Conservation (phyloP, 2,113 vertebrate genomes). For the Romanogobio albipinnatus region DNA sequence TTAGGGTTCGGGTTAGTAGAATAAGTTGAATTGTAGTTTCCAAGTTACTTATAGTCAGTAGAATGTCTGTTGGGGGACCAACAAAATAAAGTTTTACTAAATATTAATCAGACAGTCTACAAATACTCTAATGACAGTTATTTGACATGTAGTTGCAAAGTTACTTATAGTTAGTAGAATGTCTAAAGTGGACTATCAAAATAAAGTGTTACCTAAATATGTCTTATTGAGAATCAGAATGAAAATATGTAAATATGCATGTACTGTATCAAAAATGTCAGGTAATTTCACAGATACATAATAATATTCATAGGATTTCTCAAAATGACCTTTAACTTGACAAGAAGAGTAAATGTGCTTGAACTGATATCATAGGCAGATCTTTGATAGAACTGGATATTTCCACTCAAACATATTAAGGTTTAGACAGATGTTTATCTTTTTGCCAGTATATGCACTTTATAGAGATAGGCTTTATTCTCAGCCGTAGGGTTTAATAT, state of each 20-base stretch:
- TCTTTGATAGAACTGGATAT: background rate
- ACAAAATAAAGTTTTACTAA: too few relatives aligned
- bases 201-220: too few relatives aligned
- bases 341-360: background rate
- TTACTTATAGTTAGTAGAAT: too few relatives aligned
- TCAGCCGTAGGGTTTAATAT: background rate
- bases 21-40: too few relatives aligned
- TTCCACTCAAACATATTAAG: background rate
- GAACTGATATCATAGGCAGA: conserved; percentile 15
- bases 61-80: too few relatives aligned
- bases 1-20: too few relatives aligned
- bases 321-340: conserved; percentile 34
- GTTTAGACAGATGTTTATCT: background rate
- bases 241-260: background rate
- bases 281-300: background rate
- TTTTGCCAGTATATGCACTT: background rate
- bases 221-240: background rate
- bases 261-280: background rate
- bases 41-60: too few relatives aligned
- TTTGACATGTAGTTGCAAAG: too few relatives aligned
- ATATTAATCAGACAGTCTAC: too few relatives aligned
- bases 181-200: too few relatives aligned
- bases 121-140: too few relatives aligned
- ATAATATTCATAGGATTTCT: background rate
- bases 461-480: background rate